Evolutionary conservation across 2,888 invertebrate genomes (phyloP).

Genomic region (Melitaea athalia): DNA sequence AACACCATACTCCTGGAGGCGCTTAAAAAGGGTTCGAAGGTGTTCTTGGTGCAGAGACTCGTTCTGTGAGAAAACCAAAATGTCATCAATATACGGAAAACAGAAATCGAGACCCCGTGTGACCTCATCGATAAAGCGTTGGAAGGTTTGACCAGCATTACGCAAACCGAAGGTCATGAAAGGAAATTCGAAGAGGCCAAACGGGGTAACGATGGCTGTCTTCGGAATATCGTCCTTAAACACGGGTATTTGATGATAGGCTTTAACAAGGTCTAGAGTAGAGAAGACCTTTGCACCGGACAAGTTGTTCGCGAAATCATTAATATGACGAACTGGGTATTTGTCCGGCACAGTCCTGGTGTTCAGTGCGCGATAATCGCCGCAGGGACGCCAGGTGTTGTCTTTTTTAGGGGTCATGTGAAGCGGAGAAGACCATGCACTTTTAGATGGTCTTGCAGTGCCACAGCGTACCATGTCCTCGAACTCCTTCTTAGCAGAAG

Average conservation of each 20-base stretch:
- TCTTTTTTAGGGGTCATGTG: conserved; percentile 13
- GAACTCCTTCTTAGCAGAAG: conserved; percentile 41
- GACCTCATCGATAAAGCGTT: conserved; percentile 51
- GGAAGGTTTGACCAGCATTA: conserved; percentile 51
- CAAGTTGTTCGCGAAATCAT: conserved; percentile 10
- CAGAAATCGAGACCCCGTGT: conserved; percentile 23
- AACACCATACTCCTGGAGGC: conserved; percentile 10
- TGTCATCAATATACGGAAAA: conserved; percentile 12
- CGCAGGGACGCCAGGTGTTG: conserved; percentile 43
- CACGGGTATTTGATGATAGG: conserved; percentile 45
- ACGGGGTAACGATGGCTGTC: conserved; percentile 47
- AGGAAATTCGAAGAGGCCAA: background rate
- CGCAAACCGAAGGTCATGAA: conserved; percentile 20
- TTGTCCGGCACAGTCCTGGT: conserved; percentile 42
- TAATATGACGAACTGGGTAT: conserved; percentile 49
- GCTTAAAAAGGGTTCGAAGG: conserved; percentile 4
- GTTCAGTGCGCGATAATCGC: conserved; percentile 50
- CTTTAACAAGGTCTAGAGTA: conserved; percentile 34
- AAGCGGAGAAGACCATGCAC: conserved; percentile 48
- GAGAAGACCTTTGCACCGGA: conserved; percentile 2
- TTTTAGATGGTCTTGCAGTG: conserved; percentile 41
- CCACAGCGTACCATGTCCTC: conserved; percentile 41
- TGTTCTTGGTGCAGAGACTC: background rate
- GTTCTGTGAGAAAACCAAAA: background rate
- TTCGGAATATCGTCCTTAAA: conserved; percentile 46